Base-by-base conservation (phyloP, 2,113 vertebrate species). In the Carassius gibelio region DNA sequence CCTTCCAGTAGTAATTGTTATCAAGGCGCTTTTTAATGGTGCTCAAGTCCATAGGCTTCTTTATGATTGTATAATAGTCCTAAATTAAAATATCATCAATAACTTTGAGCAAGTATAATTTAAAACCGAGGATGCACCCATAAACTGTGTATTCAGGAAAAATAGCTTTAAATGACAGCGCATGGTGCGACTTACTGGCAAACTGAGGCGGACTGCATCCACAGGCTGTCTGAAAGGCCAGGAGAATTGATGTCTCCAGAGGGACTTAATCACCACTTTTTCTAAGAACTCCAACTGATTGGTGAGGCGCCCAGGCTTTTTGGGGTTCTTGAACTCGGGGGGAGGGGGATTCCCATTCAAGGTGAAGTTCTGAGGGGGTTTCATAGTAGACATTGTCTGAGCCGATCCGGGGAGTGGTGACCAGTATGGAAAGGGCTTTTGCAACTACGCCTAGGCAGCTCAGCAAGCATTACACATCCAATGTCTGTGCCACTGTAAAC, bases 181-280 rank as follows among this genome's bases (percentile, higher is more conserved):
- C 5, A 45, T 0, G 3, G 0, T 6, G 36, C 30, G 72, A 93
- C 97, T 97, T 94, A 99, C 98, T 77, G 98, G 98, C 82, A 99
- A 93, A 72, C 93, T 91, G 45, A 99, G 91, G 4, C 91, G 92
- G 82, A 94, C 95, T 26, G 97, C 97, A 90, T 99, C 97, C n/a
- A 99, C 97, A 59, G 98, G 98, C 64, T 95, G 94, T 7, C 95
- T 96, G 91, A 99, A 99, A 0, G 97, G 98, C 97, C 98, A 98
- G 1, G 97, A 97, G 59, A 96, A 96, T 2, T 93, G 92, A 89
- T 99, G 97, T 50, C 81, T 94, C 97, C 96, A 98, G 78, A 99
- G 79, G 9, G 95, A 93, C 93, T 94, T 96, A 87, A 99, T 89
- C 69, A 96, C 96, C 79, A 96, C 94, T 82, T 91, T 97, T 81